Conservation (phyloP, 2,888 invertebrate genomes). For the Rhamphomyia laevipes region DNA sequence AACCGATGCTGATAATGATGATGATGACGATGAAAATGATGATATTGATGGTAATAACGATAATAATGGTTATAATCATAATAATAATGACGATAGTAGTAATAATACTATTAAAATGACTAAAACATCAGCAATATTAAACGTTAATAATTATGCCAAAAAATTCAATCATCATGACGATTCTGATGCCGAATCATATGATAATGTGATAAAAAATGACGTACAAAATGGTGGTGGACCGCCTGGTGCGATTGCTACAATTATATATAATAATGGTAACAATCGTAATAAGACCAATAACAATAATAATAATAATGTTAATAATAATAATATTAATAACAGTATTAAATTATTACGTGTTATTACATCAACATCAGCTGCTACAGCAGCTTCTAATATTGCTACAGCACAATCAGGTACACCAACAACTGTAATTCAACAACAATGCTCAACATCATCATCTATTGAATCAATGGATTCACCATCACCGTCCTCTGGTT, state of each 20-base stretch:
- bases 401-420: background rate
- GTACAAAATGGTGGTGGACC: slow-evolving; percentile 26
- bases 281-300: background rate
- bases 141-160: background rate
- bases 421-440: background rate
- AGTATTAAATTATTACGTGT: background rate
- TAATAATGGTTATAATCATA: background rate
- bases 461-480: slow-evolving; percentile 13
- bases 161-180: background rate
- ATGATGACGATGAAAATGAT: background rate
- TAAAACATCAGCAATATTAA: background rate
- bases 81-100: background rate
- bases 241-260: slow-evolving; percentile 15
- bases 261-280: slow-evolving; percentile 1
- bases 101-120: background rate
- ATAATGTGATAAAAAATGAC: slow-evolving; percentile 33
- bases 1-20: background rate
- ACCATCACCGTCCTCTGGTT: slow-evolving; percentile 19
- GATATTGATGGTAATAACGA: background rate
- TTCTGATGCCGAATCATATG: background rate
- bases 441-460: background rate
- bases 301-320: background rate
- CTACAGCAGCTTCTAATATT: slow-evolving; percentile 19
- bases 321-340: background rate
- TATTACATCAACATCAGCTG: background rate